phyloP scores from a whole-genome alignment of 2,888 invertebrate species.

The Cantharis flavilabris region DNA sequence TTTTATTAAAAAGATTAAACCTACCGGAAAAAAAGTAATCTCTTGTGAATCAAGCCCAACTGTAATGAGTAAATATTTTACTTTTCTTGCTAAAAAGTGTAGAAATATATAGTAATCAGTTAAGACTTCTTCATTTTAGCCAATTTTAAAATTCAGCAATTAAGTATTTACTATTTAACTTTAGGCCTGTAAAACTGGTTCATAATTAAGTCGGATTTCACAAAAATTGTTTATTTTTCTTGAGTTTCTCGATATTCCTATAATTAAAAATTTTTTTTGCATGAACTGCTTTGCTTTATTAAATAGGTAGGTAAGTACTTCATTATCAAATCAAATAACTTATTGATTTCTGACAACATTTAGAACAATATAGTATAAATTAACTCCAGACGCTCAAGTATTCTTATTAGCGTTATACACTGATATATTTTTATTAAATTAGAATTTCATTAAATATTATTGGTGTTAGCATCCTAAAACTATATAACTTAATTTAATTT shows the following conservation, averaged over 20 bases:
- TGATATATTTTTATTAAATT: not conserved
- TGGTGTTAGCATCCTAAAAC: not conserved
- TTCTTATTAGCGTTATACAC: not conserved
- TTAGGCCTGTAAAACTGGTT: not conserved
- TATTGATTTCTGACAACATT: not conserved
- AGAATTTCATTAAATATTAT: not conserved
- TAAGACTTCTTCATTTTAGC: not conserved
- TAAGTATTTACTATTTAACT: not conserved
- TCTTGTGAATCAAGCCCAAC: not conserved
- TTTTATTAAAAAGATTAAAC: not conserved
- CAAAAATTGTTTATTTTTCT: not conserved
- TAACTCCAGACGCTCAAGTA: no score
- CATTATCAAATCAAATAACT: not conserved
- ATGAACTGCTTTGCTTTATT: not conserved
- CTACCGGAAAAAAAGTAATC: not conserved
- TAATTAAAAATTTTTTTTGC: not conserved
- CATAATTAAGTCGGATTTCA: not conserved
- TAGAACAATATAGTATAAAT: not conserved
- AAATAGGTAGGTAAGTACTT: not conserved
- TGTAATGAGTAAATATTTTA: not conserved
- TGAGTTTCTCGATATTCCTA: not conserved
- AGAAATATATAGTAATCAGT: not conserved
- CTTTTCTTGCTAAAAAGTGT: not conserved
- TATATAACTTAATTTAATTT: conserved; percentile 33
- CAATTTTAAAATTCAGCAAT: not conserved